Evolutionary conservation across 2,113 vertebrate genomes (phyloP), one percentile per base, ranked within the genome.

Genomic region (Caranx ignobilis): DNA sequence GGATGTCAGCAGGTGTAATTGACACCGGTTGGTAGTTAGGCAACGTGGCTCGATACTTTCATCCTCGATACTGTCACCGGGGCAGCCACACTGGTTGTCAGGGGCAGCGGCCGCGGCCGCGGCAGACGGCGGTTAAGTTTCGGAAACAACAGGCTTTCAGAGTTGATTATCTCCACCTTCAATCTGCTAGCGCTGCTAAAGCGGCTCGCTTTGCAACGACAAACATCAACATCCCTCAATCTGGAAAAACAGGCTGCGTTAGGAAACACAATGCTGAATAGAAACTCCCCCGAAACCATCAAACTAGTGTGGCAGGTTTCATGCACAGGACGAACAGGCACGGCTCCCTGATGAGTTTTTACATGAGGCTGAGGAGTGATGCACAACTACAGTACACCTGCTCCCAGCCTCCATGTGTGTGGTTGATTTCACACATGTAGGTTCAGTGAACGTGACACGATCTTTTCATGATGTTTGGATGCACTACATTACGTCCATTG

Each of bases 271-370:
- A 92, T 41, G 65, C 81, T 15, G 32, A 41, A 57, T 3, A 86
- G 88, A 74, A 90, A 87, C 92, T 87, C 77, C 86, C 73, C 82
- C 81, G 93, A 95, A 94, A 95, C 93, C 84, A 72, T 85, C 72
- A 90, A 94, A 95, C 93, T 77, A 94, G 94, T 67, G 82, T 11
- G 86, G 66, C 92, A 71, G 71, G 90, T 93, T 93, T 73, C 70
- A 82, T 64, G 6, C 18, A 35, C 35, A 15, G 0, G 37, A 31
- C 50, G 50, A 65, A 54, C 10, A 81, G 88, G 41, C 65, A 57
- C 35, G 84, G 83, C 78, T 77, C 77, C 81, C 79, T 26, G 67
- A 37, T 19, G n/a, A 35, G 35, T 50, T 71, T 65, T 66, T 64
- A 77, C 71, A 9, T n/a, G 52, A 60, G 21, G 55, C 48, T 5